Base-by-base conservation (phyloP, 35 echinoderm and acorn worm genomes). In the Hemicentrotus pulcherrimus region DNA sequence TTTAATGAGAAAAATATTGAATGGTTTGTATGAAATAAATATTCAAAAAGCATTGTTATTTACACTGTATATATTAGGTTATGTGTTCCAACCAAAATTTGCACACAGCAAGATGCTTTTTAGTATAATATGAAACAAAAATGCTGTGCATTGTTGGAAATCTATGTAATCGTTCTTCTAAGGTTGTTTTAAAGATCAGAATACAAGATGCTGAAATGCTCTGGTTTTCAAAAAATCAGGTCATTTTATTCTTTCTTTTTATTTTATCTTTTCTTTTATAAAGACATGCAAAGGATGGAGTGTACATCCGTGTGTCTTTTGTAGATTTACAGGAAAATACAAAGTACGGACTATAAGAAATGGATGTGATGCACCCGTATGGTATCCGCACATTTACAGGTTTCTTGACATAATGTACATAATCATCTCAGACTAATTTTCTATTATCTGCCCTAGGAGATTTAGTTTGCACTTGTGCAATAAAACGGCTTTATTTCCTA, bases 401-500 rank as follows among this genome's bases (percentile, higher is more conserved):
- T 55, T 58, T 93, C n/a, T 93, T 47, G 48, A 93, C 91, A 93
- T 93, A 93, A 93, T 93, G 91, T 93, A 93, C 91, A 93, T 93
- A 93, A 78, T 58, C 88, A 93, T n/a, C 91, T 93, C 91, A 93
- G 48, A 93, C 91, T 93, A 93, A 93, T 93, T 93, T 93, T 93
- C 91, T 93, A 93, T 93, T 93, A 93, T 93, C 91, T 93, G 91
- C 46, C 91, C 91, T 93, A 93, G 91, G 91, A 93, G 91, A 93
- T 93, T 93, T 93, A 93, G 91, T 93, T 93, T 93, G 91, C 91
- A 93, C 91, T 93, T 93, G 91, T 93, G 91, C 91, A 93, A 93
- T 93, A 93, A 93, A 93, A 93, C 91, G 91, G 91, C 91, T 93
- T 93, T 93, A 93, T 93, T 93, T 93, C 91, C 91, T 93, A 93